Base-by-base conservation (phyloP, 2,113 vertebrate species). In the Acrocephalus arundinaceus region DNA sequence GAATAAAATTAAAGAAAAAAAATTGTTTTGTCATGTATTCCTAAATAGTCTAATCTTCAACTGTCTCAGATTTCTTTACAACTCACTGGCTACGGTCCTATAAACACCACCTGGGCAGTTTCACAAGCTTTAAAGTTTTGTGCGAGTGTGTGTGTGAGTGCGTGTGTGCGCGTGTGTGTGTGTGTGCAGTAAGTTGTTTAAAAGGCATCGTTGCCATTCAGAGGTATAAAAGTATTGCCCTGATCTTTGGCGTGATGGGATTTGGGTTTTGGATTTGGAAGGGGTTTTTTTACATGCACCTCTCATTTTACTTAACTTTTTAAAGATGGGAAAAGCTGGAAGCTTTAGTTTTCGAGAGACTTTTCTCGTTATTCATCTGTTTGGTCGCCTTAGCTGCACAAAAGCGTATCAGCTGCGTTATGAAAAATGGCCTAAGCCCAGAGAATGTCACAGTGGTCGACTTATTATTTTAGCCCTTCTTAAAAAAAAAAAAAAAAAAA, bases 371-470 rank as follows among this genome's bases (percentile, higher is more conserved):
- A 97, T 98, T 98, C 98, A 98, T 98, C 98, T 98, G 98, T 97
- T 97, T 97, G 97, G 98, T 98, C 98, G 98, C 98, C 98, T 98
- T 97, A 97, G 98, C 98, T 95, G 97, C 98, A 99, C 98, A 99
- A 99, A 99, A 98, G 98, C 98, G 97, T 98, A 98, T 98, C 98
- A 97, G 97, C 98, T 96, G 98, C 97, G 97, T 99, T 99, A 99
- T 99, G 98, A 99, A 99, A 99, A 98, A 99, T 99, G 99, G 98
- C 97, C 98, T 97, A 97, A 98, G 98, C 98, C 97, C 93, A 98
- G 97, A 99, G 98, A 99, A 99, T 99, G 99, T 99, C 99, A 97
- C 99, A 99, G 99, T 99, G 99, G 99, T 99, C 98, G 98, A 97
- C 98, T 98, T 99, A 99, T 99, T 99, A 99, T 98, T 98, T 98